Evolutionary conservation across 1,140 invertebrate genomes (phyloP).

Genomic region (Idris sp.): DNA sequence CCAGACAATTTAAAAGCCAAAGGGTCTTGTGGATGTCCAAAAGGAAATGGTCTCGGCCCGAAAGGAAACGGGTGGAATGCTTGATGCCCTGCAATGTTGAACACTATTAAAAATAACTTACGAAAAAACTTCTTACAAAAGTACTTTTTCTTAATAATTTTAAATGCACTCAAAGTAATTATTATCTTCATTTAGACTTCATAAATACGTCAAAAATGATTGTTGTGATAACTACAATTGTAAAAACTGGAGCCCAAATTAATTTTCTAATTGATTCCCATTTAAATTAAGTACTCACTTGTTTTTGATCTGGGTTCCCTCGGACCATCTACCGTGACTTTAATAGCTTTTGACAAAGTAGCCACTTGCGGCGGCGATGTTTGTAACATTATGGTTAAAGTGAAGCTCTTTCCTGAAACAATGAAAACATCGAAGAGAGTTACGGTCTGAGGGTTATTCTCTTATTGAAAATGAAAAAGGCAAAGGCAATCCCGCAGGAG

Average conservation of each 20-base stretch:
- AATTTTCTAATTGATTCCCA: too few species aligned
- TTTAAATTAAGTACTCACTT: constrained; percentile 92
- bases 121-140: too few species aligned
- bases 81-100: constrained; percentile 83
- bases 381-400: constrained; percentile 90
- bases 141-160: too few species aligned
- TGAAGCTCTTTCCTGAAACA: constrained; percentile 95
- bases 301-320: constrained; percentile 94
- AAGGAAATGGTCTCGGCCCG: constrained; percentile 87
- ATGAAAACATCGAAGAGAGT: constrained; percentile 33
- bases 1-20: constrained; percentile 91
- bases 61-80: constrained; percentile 92
- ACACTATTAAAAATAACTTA: constrained; percentile 63
- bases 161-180: too few species aligned
- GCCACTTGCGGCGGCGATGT: constrained; percentile 92
- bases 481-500: constrained; percentile 57
- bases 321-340: constrained; percentile 96
- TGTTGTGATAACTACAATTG: too few species aligned
- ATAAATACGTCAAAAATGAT: too few species aligned
- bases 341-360: constrained; percentile 95
- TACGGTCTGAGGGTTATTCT: constrained; percentile 23
- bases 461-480: constrained; percentile 31
- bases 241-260: too few species aligned
- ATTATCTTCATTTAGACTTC: too few species aligned
- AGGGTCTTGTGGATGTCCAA: constrained; percentile 87